Base-by-base conservation (phyloP, 1,140 invertebrate genomes). In the Diabrotica undecimpunctata region DNA sequence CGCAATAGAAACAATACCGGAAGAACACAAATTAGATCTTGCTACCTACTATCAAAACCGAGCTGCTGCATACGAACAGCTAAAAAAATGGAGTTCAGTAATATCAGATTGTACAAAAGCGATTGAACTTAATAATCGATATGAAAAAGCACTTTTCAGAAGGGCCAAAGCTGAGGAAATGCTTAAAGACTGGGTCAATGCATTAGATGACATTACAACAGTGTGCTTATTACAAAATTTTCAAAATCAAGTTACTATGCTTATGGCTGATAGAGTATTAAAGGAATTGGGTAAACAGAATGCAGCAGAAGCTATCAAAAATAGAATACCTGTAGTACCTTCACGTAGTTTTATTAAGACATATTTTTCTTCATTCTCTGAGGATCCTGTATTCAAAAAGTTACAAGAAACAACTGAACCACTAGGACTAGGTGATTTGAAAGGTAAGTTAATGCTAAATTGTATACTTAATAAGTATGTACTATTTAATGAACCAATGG, bases 41-140 rank as follows among this genome's bases (percentile, higher is more conserved):
- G 88, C 95, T 5, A 95, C 91, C 10, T 96, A 94, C 79, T 97
- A 96, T 80, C 96, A 98, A 79, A 98, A 98, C 76, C 87, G 95
- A 76, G 96, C 96, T 6, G 96, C 96, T 50, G 92, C 94, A 35
- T 94, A 95, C 82, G 95, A 97, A 80, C 92, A 95, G 77, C 82
- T 96, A 81, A 91, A 92, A 80, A 92, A 95, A 78, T 92, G 89
- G 83, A 86, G 86, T 63, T 83, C 88, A 66, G 94, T 97, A 0
- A 89, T 94, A 71, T 85, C 87, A 67, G 96, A 98, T 78, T 97
- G 94, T 78, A 86, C 88, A 5, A 86, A 85, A 79, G 95, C 96
- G 5, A 81, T 98, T 35, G 86, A 93, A 76, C 82, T 91, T 2
- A 95, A 97, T 80, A 88, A 89, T 58, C 90, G 86, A 69, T 98